These are phyloP conservation scores for Synergus itoensis DNA, from an alignment of 2,888 invertebrate genomes.

Conservation along the genomic window DNA sequence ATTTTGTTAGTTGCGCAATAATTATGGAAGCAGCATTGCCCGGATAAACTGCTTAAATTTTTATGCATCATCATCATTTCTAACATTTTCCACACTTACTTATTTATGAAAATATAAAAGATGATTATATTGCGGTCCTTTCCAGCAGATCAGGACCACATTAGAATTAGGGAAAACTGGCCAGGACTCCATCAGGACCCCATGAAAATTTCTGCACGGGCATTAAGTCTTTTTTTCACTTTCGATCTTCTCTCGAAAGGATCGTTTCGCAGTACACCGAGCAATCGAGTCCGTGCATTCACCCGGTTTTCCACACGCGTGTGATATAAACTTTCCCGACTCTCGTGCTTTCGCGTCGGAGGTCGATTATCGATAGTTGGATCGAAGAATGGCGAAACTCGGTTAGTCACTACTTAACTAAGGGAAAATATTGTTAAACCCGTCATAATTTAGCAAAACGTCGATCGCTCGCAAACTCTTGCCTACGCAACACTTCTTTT, in stretches of 20 bases:
- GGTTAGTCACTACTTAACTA: background rate
- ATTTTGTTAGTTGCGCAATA: too few relatives aligned
- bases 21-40: too few relatives aligned
- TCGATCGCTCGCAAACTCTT: background rate
- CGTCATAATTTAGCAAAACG: slow-evolving; percentile 14
- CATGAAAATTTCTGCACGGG: too few relatives aligned
- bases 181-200: too few relatives aligned
- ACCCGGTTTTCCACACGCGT: slow-evolving; percentile 17
- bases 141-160: too few relatives aligned
- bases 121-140: too few relatives aligned
- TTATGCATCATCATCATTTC: too few relatives aligned
- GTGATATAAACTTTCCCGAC: slow-evolving; percentile 24
- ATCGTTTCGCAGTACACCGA: slow-evolving; percentile 16
- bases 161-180: too few relatives aligned
- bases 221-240: background rate
- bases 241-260: slow-evolving; percentile 5
- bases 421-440: slow-evolving; percentile 39
- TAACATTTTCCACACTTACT: too few relatives aligned
- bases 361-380: slow-evolving; percentile 33
- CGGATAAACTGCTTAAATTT: too few relatives aligned
- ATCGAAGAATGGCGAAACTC: slow-evolving; percentile 24
- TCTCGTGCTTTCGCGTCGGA: slow-evolving; percentile 25
- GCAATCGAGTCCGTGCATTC: slow-evolving; percentile 20
- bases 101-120: too few relatives aligned
- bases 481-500: background rate